Evolutionary conservation across 2,113 vertebrate genomes (phyloP).

Genomic region (Enhydra lutris): DNA sequence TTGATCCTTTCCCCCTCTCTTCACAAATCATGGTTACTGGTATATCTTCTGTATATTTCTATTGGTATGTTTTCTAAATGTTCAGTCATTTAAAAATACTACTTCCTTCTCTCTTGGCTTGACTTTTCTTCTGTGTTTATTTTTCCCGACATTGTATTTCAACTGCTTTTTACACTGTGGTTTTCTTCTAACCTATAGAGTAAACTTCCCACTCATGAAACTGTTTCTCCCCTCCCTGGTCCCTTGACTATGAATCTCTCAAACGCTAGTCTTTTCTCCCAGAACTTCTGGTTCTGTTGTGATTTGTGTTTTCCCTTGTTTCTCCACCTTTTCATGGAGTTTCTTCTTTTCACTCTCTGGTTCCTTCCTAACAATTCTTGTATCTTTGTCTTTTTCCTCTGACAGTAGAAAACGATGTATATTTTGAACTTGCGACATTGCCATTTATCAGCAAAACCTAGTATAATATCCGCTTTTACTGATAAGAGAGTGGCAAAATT

Average conservation of each 20-base stretch:
- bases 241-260: not conserved
- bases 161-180: not conserved
- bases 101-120: not conserved
- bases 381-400: slow-evolving; percentile 36
- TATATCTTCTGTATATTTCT: not conserved
- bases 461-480: not conserved
- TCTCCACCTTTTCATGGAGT: slow-evolving; percentile 20
- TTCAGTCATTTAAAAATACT: not conserved
- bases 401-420: slow-evolving; percentile 12
- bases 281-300: not conserved
- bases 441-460: slow-evolving; percentile 6
- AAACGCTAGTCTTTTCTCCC: not conserved
- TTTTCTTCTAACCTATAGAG: not conserved
- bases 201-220: not conserved
- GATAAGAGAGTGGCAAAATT: slow-evolving; percentile 39
- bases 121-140: not conserved
- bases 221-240: not conserved
- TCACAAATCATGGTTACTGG: not conserved
- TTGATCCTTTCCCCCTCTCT: not conserved
- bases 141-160: not conserved
- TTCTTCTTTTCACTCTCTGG: not conserved
- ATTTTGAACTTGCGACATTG: slow-evolving; percentile 1
- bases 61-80: not conserved
- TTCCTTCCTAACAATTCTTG: not conserved
- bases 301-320: not conserved